phyloP scores from a whole-genome alignment of 1,140 invertebrate genomes.

The Uloborus diversus region DNA sequence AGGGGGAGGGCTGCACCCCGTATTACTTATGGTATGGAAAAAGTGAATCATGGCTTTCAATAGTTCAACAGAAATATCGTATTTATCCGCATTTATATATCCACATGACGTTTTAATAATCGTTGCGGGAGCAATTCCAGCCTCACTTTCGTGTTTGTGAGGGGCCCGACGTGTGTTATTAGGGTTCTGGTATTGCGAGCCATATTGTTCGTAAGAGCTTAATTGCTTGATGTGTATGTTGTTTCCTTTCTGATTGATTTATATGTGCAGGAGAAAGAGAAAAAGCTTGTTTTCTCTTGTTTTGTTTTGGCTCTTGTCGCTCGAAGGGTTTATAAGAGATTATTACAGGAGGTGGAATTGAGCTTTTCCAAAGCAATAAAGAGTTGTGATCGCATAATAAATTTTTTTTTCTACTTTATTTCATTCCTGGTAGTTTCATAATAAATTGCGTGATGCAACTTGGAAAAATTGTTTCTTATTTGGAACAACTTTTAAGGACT shows the following conservation, averaged over 20 bases:
- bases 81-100: conserved; percentile 49
- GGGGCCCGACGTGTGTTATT: background rate
- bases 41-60: conserved; percentile 28
- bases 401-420: no score
- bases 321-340: no score
- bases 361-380: background rate
- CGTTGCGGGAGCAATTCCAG: background rate
- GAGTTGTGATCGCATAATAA: no score
- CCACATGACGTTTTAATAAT: conserved; percentile 46
- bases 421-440: no score
- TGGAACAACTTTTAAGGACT: no score
- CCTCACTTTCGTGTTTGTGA: background rate
- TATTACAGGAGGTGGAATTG: background rate
- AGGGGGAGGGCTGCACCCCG: conserved; percentile 4
- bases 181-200: background rate
- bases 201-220: conserved; percentile 48
- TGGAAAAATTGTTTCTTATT: no score
- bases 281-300: no score
- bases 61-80: conserved; percentile 41
- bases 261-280: background rate
- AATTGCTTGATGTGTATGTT: conserved; percentile 46
- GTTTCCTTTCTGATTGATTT: conserved; percentile 29
- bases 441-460: no score
- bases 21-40: conserved; percentile 52
- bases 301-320: no score